Evolutionary conservation across 1,140 invertebrate genomes (phyloP), one percentile per base, ranked within the genome.

Genomic region (Heliconius himera): DNA sequence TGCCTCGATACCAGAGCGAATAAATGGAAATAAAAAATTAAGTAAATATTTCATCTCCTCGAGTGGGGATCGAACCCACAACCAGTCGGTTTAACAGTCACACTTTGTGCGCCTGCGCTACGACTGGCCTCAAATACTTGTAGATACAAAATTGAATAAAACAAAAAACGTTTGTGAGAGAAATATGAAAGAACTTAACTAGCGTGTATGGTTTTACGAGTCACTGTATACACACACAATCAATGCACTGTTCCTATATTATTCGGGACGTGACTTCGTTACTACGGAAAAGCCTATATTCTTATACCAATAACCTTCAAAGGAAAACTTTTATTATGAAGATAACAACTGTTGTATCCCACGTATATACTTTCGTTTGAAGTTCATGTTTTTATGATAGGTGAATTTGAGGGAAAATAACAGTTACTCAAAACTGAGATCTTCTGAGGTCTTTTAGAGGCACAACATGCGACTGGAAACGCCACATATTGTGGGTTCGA

Each of bases 301-400:
- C 60, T 66, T 66, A 26, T 66, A 66, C 60, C 60, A 66, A 66
- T 66, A 66, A 29, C 3, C 13, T 66, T 16, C 13, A 66, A 66
- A 66, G 60, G 60, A 26, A 66, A 66, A 66, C 60, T 66, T 66
- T 66, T 66, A 66, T 66, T 66, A 66, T 66, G 60, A 66, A 66
- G 60, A 66, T 66, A 66, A 66, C 60, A 66, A 29, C 3, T 16
- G 22, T 26, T 66, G 22, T 29, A 66, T 22, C 60, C 60, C 22
- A 66, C 22, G 26, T 66, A 29, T 66, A 66, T 29, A 29, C 4
- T 66, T 66, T 66, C 11, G 22, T 66, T 66, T 16, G 60, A 66
- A 66, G 22, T 66, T 26, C 2, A 66, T 26, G 54, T 56, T 22
- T n/a, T 22, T 20, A 18, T 56, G 26, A 66, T 66, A 16, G 56